Base-by-base conservation (phyloP, 2,113 vertebrate species). In the Scolopax mira region DNA sequence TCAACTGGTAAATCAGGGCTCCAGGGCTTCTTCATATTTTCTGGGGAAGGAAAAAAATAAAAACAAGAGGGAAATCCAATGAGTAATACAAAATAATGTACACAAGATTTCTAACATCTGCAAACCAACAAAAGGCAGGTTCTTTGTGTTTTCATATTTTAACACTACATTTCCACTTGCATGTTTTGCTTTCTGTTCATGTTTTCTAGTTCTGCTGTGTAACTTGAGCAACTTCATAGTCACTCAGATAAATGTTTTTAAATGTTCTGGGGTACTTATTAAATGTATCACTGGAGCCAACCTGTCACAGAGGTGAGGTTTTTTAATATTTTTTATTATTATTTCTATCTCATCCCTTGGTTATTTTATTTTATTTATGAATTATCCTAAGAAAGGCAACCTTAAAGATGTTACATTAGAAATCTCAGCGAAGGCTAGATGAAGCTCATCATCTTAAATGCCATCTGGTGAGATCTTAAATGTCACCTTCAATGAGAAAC, bases 1-100 rank as follows among this genome's bases (percentile, higher is more conserved):
- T 94, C 88, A 74, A 28, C 35, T 13, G 54, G 65, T 49, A 89
- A 48, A 42, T 93, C 85, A 6, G 95, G 80, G 57, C 89, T 96
- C 94, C 75, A 92, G 12, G 84, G 92, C 52, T 96, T 87, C 78
- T 96, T 97, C 85, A 91, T 94, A 49, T 75, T 96, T 96, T 96
- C 92, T 94, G 37, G 55, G 12, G 11, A 7, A 28, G 2, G 5
- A 23, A 78, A 10, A 21, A 44, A 13, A 7, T 49, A 65, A 16
- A 22, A 25, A 31, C 4, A 57, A 6, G 13, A 66, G 7, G 27
- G 15, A 81, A 87, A 89, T 65, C 0, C 30, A 4, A 65, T 86
- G 24, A 92, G 30, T 61, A 55, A 71, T 11, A 24, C 10, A 37
- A 90, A 90, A 62, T 35, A 61, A 78, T 33, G 57, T 1, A 65